Evolutionary conservation across 2,113 vertebrate species (phyloP).

Genomic region (Tiliqua scincoides): DNA sequence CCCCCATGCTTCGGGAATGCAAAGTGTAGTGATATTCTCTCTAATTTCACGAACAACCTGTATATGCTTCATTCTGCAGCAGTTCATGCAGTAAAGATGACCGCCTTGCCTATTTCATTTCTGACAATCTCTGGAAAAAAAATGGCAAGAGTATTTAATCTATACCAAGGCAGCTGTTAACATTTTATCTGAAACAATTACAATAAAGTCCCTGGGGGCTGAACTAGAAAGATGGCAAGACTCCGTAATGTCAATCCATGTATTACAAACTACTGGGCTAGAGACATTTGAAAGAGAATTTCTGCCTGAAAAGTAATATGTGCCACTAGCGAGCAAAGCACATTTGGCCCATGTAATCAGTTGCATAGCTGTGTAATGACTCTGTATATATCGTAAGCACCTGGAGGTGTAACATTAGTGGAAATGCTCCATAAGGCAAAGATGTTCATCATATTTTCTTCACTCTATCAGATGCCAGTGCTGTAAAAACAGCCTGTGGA

Average conservation of each 20-base stretch:
- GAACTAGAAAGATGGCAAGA: not conserved
- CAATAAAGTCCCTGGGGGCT: not conserved
- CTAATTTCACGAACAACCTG: not conserved
- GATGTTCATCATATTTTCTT: slow-evolving; percentile 1
- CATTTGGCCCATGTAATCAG: not conserved
- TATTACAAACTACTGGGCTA: not conserved
- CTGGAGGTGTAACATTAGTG: not conserved
- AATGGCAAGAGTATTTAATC: not conserved
- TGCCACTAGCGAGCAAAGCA: slow-evolving; percentile 6
- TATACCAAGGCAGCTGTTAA: not conserved
- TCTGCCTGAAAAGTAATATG: not conserved
- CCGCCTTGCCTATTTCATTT: not conserved
- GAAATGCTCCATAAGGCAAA: not conserved
- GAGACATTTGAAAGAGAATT: not conserved
- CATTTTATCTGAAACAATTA: slow-evolving; percentile 3
- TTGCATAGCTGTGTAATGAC: not conserved
- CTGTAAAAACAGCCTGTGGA: slow-evolving; percentile 23
- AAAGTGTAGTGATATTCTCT: too few relatives aligned
- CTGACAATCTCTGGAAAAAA: not conserved
- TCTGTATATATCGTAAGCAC: not conserved
- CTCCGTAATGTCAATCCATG: not conserved
- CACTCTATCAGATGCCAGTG: not conserved
- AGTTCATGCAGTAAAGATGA: not conserved
- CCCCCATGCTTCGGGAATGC: too few relatives aligned
- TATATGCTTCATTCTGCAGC: not conserved